Base-by-base conservation (phyloP, 2,888 invertebrate genomes). In the Hoplodrina ambigua region DNA sequence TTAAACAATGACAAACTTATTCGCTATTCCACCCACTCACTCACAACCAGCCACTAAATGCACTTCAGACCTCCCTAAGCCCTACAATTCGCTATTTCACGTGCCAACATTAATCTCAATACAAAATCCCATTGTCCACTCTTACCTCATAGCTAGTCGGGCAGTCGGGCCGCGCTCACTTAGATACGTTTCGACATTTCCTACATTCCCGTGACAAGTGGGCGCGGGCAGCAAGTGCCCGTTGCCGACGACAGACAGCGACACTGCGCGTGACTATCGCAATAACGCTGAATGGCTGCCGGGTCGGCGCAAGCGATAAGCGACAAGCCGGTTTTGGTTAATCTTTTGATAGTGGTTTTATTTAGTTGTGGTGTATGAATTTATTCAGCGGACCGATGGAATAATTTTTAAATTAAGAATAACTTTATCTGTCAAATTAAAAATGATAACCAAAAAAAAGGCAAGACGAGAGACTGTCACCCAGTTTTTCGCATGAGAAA, bases 241-340 rank as follows among this genome's bases (percentile, higher is more conserved):
- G 71, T 79, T 87, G 87, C 88, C 76, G 86, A 65, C 86, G 87
- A 88, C 86, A 84, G 87, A 72, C 83, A 78, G 79, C 72, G 85
- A 86, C 86, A 86, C 81, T 65, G 84, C 75, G 88, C 91, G 91
- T 90, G 91, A 90, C 89, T 91, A 86, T 89, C 82, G 89, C 87
- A 89, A 89, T 85, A 76, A 76, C 69, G 69, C 64, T 60, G 71
- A 72, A 57, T 46, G 60, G 59, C 50, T 63, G 49, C 58, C 19
- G 20, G 72, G 19, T 0, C 0, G 30, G 44, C n/a, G 57, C 62
- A 50, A 76, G 66, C 13, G 6, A 50, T 44, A 13, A 44, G 33
- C 20, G 41, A 6, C 1, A 0, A 52, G 73, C 62, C 63, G 5
- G 7, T 33, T 44, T 11, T 0, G 3, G 20, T 41, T 2, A 54